These are phyloP conservation scores for Plectrocnemia conspersa DNA, from an alignment of 1,140 invertebrate species.

Conservation along the genomic window DNA sequence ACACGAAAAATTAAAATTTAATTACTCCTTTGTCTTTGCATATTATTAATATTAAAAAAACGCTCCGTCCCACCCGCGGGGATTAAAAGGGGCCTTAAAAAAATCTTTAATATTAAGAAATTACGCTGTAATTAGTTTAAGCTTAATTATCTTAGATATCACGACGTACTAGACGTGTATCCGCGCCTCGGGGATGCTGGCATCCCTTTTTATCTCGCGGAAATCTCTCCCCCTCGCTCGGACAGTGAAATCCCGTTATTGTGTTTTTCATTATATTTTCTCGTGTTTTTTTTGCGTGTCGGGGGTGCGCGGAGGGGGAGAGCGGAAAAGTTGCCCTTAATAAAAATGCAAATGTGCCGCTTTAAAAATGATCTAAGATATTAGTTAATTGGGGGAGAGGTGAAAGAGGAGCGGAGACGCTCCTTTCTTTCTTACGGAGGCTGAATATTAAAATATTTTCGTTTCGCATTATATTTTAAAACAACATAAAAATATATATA, in stretches of 20 bases:
- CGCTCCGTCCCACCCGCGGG: conserved; percentile 12
- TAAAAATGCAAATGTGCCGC: conserved; percentile 36
- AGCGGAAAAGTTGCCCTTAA: conserved; percentile 34
- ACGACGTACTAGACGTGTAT: conserved; percentile 23
- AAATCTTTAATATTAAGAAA: conserved; percentile 37
- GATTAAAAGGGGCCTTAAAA: conserved; percentile 30
- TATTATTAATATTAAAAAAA: conserved; percentile 35
- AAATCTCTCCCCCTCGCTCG: conserved; percentile 18
- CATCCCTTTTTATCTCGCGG: conserved; percentile 1
- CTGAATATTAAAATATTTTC: no score
- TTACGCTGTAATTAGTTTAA: conserved; percentile 36
- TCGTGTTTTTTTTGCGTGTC: conserved; percentile 24
- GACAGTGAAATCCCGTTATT: conserved; percentile 33
- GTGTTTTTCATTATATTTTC: conserved; percentile 27
- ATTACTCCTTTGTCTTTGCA: conserved; percentile 36
- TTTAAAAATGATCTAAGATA: conserved; percentile 38
- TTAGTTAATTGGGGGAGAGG: conserved; percentile 34
- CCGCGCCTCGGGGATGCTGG: neutral
- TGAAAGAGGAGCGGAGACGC: conserved; percentile 17
- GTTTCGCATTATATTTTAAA: no score
- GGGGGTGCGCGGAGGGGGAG: neutral
- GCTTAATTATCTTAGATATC: conserved; percentile 35
- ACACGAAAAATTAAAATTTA: conserved; percentile 37
- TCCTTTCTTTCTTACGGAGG: neutral
- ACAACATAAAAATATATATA: no score